These are phyloP conservation scores for Ranitomeya variabilis DNA, from an alignment of 2,113 vertebrate species.

Conservation along the genomic window DNA sequence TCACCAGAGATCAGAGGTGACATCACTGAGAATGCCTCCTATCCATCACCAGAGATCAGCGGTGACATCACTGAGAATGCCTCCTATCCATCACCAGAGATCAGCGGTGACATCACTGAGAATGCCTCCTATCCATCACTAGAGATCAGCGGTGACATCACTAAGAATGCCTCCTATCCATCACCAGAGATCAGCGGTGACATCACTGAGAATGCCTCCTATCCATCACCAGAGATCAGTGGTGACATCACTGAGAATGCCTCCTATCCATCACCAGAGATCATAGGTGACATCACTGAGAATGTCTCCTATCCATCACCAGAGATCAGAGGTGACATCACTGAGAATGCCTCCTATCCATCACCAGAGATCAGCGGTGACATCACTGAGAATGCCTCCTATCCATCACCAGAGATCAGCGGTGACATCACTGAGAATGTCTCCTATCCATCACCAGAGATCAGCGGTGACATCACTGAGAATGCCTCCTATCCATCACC, in stretches of 20 bases:
- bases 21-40: not conserved
- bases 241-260: not conserved
- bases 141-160: not conserved
- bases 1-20: not conserved
- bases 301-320: not conserved
- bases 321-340: not conserved
- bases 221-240: too few species aligned
- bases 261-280: not conserved
- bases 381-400: not conserved
- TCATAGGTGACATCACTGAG: not conserved
- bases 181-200: not conserved
- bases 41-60: too few species aligned
- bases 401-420: too few species aligned
- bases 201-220: not conserved
- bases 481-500: not conserved
- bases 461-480: not conserved
- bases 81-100: not conserved
- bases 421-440: not conserved
- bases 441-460: not conserved
- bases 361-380: not conserved
- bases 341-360: not conserved
- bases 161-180: not conserved
- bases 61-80: not conserved
- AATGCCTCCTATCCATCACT: not conserved
- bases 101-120: not conserved